Conservation (phyloP, 2,797 vertebrate genomes). For the Chelmon rostratus region DNA sequence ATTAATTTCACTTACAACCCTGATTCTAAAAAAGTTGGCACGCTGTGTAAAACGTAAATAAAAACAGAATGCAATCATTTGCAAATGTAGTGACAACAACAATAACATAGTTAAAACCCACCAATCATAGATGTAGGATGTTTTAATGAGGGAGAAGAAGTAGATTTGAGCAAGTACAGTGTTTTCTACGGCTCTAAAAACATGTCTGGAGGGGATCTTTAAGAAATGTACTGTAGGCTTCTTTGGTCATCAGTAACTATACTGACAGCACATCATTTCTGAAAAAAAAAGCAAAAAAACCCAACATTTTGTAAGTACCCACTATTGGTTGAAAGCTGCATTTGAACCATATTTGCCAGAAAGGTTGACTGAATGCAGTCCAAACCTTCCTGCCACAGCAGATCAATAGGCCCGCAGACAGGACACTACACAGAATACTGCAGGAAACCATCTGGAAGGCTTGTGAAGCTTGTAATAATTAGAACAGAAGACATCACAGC, state of each 20-base stretch:
- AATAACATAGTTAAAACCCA: too few relatives aligned
- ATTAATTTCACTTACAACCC: background rate
- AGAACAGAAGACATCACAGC: background rate
- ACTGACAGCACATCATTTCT: background rate
- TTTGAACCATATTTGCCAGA: background rate
- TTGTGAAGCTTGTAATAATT: background rate
- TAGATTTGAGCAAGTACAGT: too few relatives aligned
- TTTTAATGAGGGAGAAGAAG: too few relatives aligned
- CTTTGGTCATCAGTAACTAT: background rate
- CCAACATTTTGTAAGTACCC: too few relatives aligned
- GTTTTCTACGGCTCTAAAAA: too few relatives aligned
- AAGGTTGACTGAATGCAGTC: background rate
- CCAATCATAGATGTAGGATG: too few relatives aligned
- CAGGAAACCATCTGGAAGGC: background rate
- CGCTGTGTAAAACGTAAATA: too few relatives aligned
- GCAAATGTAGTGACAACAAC: too few relatives aligned
- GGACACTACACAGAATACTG: background rate
- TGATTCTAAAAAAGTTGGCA: too few relatives aligned
- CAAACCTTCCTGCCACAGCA: background rate
- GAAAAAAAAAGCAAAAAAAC: background rate
- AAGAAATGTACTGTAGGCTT: background rate
- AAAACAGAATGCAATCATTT: too few relatives aligned
- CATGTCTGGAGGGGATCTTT: too few relatives aligned
- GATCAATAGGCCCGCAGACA: background rate
- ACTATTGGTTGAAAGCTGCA: background rate